phyloP scores from a whole-genome alignment of 2,888 invertebrate genomes.

The Periphyllus acericola region DNA sequence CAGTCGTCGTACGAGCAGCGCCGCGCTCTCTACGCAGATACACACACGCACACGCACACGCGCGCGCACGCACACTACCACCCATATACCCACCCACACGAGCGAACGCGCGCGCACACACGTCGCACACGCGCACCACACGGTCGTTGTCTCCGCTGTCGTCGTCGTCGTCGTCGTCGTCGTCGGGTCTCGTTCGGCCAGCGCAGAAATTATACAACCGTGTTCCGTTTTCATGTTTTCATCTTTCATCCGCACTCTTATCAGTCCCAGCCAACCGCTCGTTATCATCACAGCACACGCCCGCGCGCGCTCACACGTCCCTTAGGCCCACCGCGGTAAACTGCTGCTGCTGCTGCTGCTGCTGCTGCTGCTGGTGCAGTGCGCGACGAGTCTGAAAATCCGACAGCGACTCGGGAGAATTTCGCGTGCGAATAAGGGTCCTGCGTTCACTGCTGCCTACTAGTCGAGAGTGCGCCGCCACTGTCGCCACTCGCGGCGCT shows the following conservation, averaged over 20 bases:
- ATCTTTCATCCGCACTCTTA: not conserved
- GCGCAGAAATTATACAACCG: not conserved
- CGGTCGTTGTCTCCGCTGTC: not conserved
- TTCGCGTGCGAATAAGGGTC: not conserved
- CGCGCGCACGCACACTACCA: not conserved
- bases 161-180: not conserved
- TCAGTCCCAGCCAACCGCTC: not conserved
- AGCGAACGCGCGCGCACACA: too few relatives aligned
- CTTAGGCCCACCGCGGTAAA: not conserved
- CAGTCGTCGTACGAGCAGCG: slow-evolving; percentile 51
- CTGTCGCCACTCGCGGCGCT: not conserved
- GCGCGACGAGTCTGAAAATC: not conserved
- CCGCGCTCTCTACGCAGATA: not conserved
- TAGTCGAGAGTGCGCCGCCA: not conserved
- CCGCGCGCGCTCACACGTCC: not conserved
- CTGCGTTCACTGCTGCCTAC: not conserved
- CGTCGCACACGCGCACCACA: not conserved
- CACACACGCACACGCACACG: not conserved
- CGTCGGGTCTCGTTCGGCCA: not conserved
- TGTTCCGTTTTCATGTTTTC: not conserved
- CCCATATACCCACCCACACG: not conserved
- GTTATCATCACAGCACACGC: not conserved
- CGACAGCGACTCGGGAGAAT: not conserved
- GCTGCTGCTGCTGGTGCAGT: not conserved
- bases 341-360: too few relatives aligned